Base-by-base conservation (phyloP, 2,113 vertebrate species). In the Syrrhaptes paradoxus region DNA sequence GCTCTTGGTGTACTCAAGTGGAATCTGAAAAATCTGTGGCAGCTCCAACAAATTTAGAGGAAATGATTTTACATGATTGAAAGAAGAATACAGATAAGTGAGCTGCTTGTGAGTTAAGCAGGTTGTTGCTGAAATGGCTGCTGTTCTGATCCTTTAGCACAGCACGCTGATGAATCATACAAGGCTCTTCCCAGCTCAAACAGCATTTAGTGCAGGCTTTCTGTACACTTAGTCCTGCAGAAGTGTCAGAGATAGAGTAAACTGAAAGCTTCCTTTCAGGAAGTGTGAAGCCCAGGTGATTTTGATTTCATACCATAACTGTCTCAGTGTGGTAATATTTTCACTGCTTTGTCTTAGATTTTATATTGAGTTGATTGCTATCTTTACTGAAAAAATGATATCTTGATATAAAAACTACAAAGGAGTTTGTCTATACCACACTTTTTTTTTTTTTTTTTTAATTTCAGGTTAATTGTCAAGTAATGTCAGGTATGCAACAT, bases 1-100 rank as follows among this genome's bases (percentile, higher is more conserved):
- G 2, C 3, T 65, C 41, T 75, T 0, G 0, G 4, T 65, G 51
- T 76, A 28, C 17, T 20, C 11, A 13, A 61, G 10, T 20, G 19
- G 21, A 85, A 80, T 54, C 38, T 68, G 46, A 79, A 82, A 85
- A 85, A 61, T 34, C 55, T 66, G 21, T 1, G 1, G 13, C 54
- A 45, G 4, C 15, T 43, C 86, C 7, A 54, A 71, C 84, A 76
- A 79, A 15, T 4, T 10, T 57, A 1, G 74, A 77, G 17, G 19
- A 48, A 52, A 72, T 4, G 4, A 26, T 22, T 70, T 94, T 65
- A 13, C 0, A 0, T 32, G 24, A 26, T n/a, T 80, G 31, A 75
- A 72, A 59, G 54, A 29, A 72, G 43, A 57, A 61, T 21, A 12
- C 20, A 77, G n/a, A 2, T 17, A 58, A 24, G 19, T 48, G n/a